Percentiles rank a stretch among this genome's conserved stretches.
Evolutionary conservation across 1,140 invertebrate species (phyloP).

Genomic region (Drosophila grimshawi): DNA sequence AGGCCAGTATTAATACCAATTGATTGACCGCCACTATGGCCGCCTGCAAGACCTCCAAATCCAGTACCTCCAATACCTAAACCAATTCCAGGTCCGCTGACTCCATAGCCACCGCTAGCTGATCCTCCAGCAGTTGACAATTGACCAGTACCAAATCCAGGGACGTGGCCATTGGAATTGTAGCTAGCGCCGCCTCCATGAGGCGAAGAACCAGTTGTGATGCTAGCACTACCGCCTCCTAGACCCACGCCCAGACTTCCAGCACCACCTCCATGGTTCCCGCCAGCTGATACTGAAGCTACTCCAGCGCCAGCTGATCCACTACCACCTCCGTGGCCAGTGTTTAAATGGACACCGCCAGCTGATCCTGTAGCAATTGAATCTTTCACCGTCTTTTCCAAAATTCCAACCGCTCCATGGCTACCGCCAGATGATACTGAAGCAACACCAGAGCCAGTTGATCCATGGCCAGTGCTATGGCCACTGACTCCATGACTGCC

Average conservation of each 20-base stretch:
- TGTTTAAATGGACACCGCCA: slow-evolving; percentile 25
- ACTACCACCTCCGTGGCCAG: slow-evolving; percentile 32
- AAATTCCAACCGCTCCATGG: slow-evolving; percentile 14
- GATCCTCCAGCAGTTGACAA: not conserved
- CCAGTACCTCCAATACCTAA: slow-evolving; percentile 26
- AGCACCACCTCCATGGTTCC: slow-evolving; percentile 12
- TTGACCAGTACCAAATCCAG: too few relatives aligned
- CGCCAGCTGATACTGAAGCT: slow-evolving; percentile 15
- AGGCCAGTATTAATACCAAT: not conserved
- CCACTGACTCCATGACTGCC: slow-evolving; percentile 6
- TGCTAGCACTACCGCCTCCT: too few relatives aligned
- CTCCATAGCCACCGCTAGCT: slow-evolving; percentile 2
- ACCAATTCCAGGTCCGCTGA: slow-evolving; percentile 14
- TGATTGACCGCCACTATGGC: slow-evolving; percentile 10
- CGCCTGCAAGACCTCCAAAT: slow-evolving; percentile 2
- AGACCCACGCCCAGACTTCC: too few relatives aligned
- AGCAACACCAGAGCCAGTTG: too few relatives aligned
- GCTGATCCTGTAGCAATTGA: slow-evolving; percentile 9
- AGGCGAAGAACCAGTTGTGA: too few relatives aligned
- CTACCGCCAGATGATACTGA: too few relatives aligned
- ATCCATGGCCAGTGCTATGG: too few relatives aligned
- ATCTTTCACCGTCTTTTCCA: slow-evolving; percentile 17
- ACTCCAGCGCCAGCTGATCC: slow-evolving; percentile 8
- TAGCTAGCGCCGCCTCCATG: too few relatives aligned
- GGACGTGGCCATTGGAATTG: too few relatives aligned